Evolutionary conservation across 2,888 invertebrate genomes (phyloP).

Genomic region (Noctua janthina): DNA sequence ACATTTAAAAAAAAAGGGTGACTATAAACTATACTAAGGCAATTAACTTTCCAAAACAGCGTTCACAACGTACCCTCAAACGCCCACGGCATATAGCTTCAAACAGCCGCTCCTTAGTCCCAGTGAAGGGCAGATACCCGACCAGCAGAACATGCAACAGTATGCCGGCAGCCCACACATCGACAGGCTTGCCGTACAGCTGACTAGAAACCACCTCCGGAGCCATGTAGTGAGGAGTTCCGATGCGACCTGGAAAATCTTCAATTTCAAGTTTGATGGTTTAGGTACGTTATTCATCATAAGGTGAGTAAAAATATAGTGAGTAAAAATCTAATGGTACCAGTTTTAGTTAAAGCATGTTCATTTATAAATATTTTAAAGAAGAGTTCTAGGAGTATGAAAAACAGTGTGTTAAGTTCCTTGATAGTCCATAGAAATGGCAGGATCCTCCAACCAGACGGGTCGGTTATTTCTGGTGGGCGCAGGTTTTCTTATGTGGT

Average conservation of each 20-base stretch:
- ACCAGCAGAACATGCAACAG: constrained; percentile 97
- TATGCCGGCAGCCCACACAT: constrained; percentile 99
- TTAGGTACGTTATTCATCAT: constrained; percentile 2
- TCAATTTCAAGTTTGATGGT: constrained; percentile 5
- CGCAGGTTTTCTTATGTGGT: neutral
- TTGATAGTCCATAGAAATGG: neutral
- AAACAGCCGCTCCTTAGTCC: constrained; percentile 97
- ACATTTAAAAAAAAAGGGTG: neutral
- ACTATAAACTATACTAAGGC: neutral
- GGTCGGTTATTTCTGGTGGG: neutral
- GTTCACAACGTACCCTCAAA: constrained; percentile 91
- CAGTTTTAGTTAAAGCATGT: neutral
- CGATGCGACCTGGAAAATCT: constrained; percentile 94
- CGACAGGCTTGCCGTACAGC: constrained; percentile 98
- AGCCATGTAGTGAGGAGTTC: constrained; percentile 99
- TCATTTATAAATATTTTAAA: neutral
- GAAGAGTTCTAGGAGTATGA: neutral
- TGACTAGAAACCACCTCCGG: constrained; percentile 98
- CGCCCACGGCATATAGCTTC: constrained; percentile 97
- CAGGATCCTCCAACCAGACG: neutral
- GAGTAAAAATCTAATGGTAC: neutral
- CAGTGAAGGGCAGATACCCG: constrained; percentile 98
- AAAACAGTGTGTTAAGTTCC: neutral
- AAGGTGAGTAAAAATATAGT: no score
- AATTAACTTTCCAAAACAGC: neutral